A percentile compares a stretch with the other conserved stretches of the same genome.
These are phyloP conservation scores for Rhagium mordax DNA, from an alignment of 2,888 invertebrate species.

Conservation along the genomic window DNA sequence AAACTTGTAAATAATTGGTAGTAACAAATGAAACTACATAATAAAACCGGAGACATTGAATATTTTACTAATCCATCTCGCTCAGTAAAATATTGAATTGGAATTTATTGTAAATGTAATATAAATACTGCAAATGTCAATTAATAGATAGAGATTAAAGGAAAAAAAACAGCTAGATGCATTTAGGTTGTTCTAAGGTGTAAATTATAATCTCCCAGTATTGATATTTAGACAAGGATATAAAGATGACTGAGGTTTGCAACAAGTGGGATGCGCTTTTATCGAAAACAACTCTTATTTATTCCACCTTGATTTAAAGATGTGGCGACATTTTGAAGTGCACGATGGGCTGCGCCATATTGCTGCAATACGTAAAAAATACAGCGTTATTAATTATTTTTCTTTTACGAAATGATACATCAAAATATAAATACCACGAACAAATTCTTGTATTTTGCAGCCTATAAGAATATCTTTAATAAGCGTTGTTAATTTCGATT, in stretches of 20 bases:
- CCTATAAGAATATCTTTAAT: too few species aligned
- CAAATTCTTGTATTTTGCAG: too few species aligned
- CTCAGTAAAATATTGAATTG: constrained; percentile 6
- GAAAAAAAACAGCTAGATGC: neutral
- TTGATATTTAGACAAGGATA: neutral
- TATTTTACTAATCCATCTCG: neutral
- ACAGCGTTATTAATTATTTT: too few species aligned
- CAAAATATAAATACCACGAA: too few species aligned
- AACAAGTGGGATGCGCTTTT: neutral
- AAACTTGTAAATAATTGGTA: constrained; percentile 20
- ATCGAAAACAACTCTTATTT: neutral
- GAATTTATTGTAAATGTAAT: constrained; percentile 35
- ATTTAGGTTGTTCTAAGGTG: constrained; percentile 3
- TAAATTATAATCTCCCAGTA: neutral
- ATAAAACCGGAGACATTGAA: neutral
- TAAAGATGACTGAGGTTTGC: neutral
- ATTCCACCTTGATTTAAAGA: neutral
- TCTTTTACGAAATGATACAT: too few species aligned
- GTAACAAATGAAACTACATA: neutral
- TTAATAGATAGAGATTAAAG: constrained; percentile 48
- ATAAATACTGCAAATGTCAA: constrained; percentile 55
- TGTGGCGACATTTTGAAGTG: too few species aligned
- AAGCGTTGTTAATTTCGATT: too few species aligned
- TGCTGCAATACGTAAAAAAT: too few species aligned
- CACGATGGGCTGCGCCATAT: too few species aligned